Percentiles rank a stretch among this genome's conserved stretches.
Evolutionary conservation across 2,797 vertebrate genomes (phyloP).

Genomic region (Alosa sapidissima): DNA sequence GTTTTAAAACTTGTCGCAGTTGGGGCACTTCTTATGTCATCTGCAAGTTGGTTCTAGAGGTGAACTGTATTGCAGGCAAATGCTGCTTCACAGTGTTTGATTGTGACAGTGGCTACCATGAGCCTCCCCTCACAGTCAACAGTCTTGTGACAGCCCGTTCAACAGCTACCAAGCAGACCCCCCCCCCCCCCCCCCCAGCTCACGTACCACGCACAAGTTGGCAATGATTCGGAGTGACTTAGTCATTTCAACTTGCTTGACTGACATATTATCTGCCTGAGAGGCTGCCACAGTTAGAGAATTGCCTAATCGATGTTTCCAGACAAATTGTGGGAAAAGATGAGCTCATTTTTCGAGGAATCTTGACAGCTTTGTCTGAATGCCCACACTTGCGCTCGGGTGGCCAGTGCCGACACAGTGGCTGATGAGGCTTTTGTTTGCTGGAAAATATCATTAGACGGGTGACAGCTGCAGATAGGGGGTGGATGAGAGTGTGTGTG

Average conservation of each 20-base stretch:
- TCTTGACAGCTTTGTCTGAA: background rate
- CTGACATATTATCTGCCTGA: background rate
- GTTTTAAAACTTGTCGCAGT: too few relatives aligned
- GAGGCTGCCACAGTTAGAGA: background rate
- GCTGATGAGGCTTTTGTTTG: constrained; percentile 1
- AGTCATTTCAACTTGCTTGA: background rate
- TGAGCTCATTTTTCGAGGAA: background rate
- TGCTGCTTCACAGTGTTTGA: too few relatives aligned
- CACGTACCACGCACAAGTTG: background rate
- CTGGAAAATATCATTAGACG: background rate
- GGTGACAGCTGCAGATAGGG: background rate
- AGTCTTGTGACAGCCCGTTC: background rate
- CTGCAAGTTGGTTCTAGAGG: too few relatives aligned
- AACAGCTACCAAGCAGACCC: background rate
- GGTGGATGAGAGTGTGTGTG: background rate
- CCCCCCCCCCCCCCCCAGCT: background rate
- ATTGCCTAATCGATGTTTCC: constrained; percentile 16
- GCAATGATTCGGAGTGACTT: background rate
- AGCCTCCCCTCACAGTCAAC: too few relatives aligned
- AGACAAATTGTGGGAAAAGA: background rate
- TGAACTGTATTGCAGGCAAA: too few relatives aligned
- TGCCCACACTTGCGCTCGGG: background rate
- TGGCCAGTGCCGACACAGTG: background rate
- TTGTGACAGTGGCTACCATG: too few relatives aligned
- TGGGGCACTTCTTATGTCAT: too few relatives aligned